Evolutionary conservation across 2,888 invertebrate genomes (phyloP).

Genomic region (Patella depressa): DNA sequence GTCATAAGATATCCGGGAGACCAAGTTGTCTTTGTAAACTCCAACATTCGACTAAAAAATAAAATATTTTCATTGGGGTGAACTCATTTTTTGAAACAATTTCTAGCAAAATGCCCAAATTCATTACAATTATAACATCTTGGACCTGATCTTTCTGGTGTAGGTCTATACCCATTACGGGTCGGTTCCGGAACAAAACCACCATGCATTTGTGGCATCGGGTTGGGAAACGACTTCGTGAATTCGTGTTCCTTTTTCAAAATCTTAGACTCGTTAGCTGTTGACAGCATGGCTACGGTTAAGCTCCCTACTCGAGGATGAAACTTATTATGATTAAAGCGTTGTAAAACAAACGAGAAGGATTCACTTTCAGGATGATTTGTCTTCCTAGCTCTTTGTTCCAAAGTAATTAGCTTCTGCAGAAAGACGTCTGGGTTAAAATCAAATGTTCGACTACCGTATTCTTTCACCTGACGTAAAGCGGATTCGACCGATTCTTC

Average conservation of each 20-base stretch:
- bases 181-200: no score
- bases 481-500: neutral
- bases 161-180: no score
- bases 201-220: neutral
- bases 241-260: no score
- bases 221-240: no score
- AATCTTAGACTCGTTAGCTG: neutral
- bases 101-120: no score
- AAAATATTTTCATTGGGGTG: no score
- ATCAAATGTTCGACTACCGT: neutral
- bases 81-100: no score
- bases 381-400: neutral
- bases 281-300: neutral
- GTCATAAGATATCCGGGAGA: no score
- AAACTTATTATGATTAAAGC: neutral
- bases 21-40: no score
- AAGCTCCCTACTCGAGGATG: neutral
- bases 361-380: neutral
- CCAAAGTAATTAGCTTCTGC: neutral
- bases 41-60: no score
- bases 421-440: neutral
- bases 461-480: neutral
- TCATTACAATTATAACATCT: neutral
- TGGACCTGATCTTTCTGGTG: no score
- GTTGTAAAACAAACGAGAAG: neutral